phyloP scores from a whole-genome alignment of 2,113 vertebrate genomes.

The Sula dactylatra region DNA sequence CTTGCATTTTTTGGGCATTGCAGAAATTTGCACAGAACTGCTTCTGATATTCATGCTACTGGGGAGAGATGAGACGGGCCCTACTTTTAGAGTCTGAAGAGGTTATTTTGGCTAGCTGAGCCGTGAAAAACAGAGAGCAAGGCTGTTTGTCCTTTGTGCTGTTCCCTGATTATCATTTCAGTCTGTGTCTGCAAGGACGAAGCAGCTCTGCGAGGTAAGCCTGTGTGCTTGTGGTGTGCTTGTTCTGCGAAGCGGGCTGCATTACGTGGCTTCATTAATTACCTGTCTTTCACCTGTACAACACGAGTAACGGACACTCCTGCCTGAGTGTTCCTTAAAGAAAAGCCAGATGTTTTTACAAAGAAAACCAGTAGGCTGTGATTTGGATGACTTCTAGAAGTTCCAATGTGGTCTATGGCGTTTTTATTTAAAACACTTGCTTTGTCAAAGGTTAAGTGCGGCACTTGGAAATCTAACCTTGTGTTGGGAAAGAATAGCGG shows the following conservation, averaged over 20 bases:
- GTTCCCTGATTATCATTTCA: background rate
- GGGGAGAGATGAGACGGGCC: background rate
- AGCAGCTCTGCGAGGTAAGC: background rate
- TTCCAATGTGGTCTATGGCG: background rate
- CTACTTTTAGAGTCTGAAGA: background rate
- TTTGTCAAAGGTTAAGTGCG: background rate
- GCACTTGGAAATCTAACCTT: background rate
- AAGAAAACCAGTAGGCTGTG: rapidly evolving
- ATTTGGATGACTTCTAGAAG: background rate
- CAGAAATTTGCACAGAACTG: background rate
- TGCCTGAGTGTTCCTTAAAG: background rate
- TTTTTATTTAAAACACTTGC: background rate
- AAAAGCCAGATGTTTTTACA: rapidly evolving
- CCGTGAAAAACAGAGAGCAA: background rate
- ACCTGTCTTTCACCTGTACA: background rate
- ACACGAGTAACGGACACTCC: rapidly evolving
- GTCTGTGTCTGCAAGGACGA: background rate
- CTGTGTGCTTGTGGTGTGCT: background rate
- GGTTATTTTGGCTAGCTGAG: background rate
- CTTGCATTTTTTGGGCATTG: background rate
- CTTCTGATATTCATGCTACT: rapidly evolving
- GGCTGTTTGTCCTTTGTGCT: background rate
- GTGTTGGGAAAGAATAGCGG: background rate
- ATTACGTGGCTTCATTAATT: background rate
- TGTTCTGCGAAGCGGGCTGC: background rate